These are phyloP conservation scores for Muricea muricata DNA, from an alignment of 92 coral and sea anemone species.

Conservation along the genomic window DNA sequence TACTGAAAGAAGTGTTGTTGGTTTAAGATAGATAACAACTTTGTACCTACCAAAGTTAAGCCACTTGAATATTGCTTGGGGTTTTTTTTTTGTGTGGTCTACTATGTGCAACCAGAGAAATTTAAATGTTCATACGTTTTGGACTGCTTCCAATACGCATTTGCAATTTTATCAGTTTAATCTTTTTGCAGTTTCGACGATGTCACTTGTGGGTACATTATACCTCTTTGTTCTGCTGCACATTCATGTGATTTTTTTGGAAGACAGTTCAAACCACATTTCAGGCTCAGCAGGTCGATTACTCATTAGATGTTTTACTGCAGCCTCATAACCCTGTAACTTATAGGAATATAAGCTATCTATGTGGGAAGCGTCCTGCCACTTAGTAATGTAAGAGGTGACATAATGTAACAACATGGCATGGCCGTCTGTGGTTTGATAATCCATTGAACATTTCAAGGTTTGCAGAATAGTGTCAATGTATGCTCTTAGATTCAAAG, in stretches of 20 bases:
- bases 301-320: neutral
- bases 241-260: neutral
- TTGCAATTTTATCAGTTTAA: too few species aligned
- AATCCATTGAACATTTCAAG: constrained; percentile 59
- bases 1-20: neutral
- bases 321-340: neutral
- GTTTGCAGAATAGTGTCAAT: constrained; percentile 44
- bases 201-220: neutral
- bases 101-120: too few species aligned
- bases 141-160: too few species aligned
- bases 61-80: too few species aligned
- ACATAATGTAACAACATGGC: constrained; percentile 60
- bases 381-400: constrained; percentile 59
- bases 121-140: neutral
- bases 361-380: constrained; percentile 31
- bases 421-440: constrained; percentile 59
- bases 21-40: too few species aligned
- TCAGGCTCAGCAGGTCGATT: constrained; percentile 1
- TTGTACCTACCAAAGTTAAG: too few species aligned
- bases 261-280: constrained; percentile 19
- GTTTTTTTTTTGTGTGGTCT: too few species aligned
- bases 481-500: constrained; percentile 49
- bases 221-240: neutral
- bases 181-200: too few species aligned
- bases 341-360: constrained; percentile 18